These are phyloP conservation scores for Phenganax subtilis DNA, from an alignment of 92 coral and sea anemone species.

Conservation along the genomic window DNA sequence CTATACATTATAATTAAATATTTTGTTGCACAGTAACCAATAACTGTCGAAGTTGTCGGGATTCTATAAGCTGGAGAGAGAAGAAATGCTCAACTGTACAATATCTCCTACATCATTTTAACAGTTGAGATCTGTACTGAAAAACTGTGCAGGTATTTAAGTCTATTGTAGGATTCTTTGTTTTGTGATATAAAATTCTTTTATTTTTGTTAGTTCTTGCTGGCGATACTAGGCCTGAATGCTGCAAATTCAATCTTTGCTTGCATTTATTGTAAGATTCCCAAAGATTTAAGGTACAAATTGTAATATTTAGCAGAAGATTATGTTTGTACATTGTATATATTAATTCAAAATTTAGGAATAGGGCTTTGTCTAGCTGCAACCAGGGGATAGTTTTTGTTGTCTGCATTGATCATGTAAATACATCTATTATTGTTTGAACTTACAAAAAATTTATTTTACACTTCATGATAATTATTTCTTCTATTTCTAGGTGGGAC, in stretches of 20 bases:
- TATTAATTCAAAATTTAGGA: neutral
- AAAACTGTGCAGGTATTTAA: too few relatives aligned
- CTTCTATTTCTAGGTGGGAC: constrained; percentile 40
- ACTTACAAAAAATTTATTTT: too few relatives aligned
- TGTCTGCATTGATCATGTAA: too few relatives aligned
- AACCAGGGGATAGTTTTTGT: too few relatives aligned
- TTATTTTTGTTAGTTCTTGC: neutral
- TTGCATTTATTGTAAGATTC: constrained; percentile 21
- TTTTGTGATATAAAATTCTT: neutral
- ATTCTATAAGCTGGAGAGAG: too few relatives aligned
- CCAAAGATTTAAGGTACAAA: constrained; percentile 13
- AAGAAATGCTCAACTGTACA: neutral
- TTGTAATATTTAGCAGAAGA: neutral
- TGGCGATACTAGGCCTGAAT: constrained; percentile 14
- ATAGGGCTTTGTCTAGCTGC: too few relatives aligned
- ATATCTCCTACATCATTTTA: neutral
- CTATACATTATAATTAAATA: neutral
- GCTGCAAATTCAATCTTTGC: neutral
- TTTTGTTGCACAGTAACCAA: too few relatives aligned
- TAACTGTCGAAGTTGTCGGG: too few relatives aligned
- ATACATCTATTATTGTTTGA: too few relatives aligned
- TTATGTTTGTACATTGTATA: neutral
- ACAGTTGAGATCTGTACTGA: neutral
- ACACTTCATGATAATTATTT: too few relatives aligned
- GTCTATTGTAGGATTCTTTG: neutral